These are phyloP conservation scores for Meiosimyza platycephala DNA, from an alignment of 2,888 invertebrate genomes.

Conservation along the genomic window DNA sequence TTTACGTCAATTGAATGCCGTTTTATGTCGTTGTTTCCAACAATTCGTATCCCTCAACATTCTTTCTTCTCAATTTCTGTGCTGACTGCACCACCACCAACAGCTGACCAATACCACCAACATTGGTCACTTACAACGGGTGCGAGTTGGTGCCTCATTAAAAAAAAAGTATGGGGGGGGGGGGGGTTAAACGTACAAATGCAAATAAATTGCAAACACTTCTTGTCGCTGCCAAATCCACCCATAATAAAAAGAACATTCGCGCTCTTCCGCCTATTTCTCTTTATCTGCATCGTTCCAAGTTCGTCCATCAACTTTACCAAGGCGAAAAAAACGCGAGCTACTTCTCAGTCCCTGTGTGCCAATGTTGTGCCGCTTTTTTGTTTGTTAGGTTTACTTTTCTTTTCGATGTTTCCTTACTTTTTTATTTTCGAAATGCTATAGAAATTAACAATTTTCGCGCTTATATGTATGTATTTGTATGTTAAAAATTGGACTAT, in stretches of 20 bases:
- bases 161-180: background rate
- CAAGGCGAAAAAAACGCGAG: too few relatives aligned
- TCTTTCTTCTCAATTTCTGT: too few relatives aligned
- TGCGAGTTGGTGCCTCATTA: constrained; percentile 1
- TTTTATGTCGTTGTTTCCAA: too few relatives aligned
- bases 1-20: too few relatives aligned
- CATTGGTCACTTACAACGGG: background rate
- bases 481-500: constrained; percentile 5
- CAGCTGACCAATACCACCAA: background rate
- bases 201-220: constrained; percentile 36
- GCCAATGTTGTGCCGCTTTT: background rate
- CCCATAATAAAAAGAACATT: background rate
- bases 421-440: constrained; percentile 1
- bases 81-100: too few relatives aligned
- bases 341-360: too few relatives aligned
- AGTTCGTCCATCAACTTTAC: background rate
- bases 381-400: constrained; percentile 6
- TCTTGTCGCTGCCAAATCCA: constrained; percentile 21
- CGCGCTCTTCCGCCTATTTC: background rate
- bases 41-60: too few relatives aligned
- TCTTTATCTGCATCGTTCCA: background rate
- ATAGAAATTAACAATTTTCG: constrained; percentile 36
- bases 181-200: constrained; percentile 32
- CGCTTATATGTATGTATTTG: constrained; percentile 8
- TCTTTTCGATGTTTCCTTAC: background rate